Evolutionary conservation across 2,888 invertebrate species (phyloP), one percentile per base, ranked within the genome.

Genomic region (Leucania comma): DNA sequence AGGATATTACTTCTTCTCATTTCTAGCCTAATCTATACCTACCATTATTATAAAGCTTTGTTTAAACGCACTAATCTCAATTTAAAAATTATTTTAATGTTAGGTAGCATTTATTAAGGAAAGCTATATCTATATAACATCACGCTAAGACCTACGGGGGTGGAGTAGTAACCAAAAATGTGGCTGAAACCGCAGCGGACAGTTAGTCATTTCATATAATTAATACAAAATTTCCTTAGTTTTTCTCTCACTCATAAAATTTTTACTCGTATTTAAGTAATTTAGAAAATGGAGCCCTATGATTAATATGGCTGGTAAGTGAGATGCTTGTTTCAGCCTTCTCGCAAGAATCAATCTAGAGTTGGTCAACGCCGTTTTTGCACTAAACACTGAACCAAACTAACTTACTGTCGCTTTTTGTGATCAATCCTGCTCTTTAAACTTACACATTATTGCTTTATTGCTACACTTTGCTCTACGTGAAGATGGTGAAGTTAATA

Each of bases 281-380:
- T 74, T 22, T 14, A 24, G 3, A 54, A 54, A 38, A 17, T 17
- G 0, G 2, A 60, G 12, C 17, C 26, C 32, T 35, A 29, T 29
- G 17, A 35, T 14, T 53, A 20, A 29, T 32, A 24, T 26, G 2
- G 4, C 12, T 56, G 57, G n/a, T 29, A 35, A 60, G 48, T 42
- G 38, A 66, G 48, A 53, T 12, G 56, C 56, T 57, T 53, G 66
- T 60, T 48, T 53, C 42, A 65, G 24, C 42, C 42, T 42, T 68
- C 61, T 81, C 71, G 71, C 81, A 17, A 71, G 66, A 78, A 77
- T 78, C 67, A 78, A 78, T 78, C 71, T 81, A 64, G 50, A 70
- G 61, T 81, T 71, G 48, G 67, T 78, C 48, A 81, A 68, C 62
- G 14, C 8, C 8, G 81, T 78, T 81, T 81, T 81, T 81, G 64